phyloP scores from a whole-genome alignment of 1,140 invertebrate genomes.

The Pararge aegeria region DNA sequence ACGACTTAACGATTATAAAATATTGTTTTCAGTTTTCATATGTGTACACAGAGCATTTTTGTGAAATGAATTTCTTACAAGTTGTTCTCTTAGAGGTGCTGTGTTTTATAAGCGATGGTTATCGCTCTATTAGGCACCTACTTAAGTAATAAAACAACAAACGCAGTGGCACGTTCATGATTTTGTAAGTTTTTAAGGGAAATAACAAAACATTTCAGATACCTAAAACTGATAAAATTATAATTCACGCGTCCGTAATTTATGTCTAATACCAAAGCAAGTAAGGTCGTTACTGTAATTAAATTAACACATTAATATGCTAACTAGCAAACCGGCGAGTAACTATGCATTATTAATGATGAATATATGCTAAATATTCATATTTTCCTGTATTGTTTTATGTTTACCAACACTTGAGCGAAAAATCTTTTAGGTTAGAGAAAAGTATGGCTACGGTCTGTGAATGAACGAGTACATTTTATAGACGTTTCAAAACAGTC shows the following conservation, averaged over 20 bases:
- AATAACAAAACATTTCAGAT: not conserved
- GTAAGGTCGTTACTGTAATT: constrained; percentile 16
- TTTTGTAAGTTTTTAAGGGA: constrained; percentile 4
- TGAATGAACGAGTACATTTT: too few species aligned
- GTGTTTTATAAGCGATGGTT: too few species aligned
- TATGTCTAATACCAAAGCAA: not conserved
- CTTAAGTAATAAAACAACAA: too few species aligned
- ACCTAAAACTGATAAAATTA: not conserved
- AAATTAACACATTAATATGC: constrained; percentile 12
- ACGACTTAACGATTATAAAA: too few species aligned
- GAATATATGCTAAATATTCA: constrained; percentile 1
- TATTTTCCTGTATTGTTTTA: not conserved
- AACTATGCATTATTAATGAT: not conserved
- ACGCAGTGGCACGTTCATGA: not conserved
- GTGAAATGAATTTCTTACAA: too few species aligned
- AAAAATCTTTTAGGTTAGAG: too few species aligned
- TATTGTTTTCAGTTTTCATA: too few species aligned
- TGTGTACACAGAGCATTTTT: too few species aligned
- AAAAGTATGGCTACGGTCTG: too few species aligned
- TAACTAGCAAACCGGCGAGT: constrained; percentile 3
- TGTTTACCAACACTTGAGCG: not conserved
- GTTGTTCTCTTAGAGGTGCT: too few species aligned
- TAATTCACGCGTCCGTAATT: constrained; percentile 16
- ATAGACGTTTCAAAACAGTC: too few species aligned
- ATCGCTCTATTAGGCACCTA: too few species aligned